phyloP scores from a whole-genome alignment of 2,113 vertebrate species.

The Enhydra lutris region DNA sequence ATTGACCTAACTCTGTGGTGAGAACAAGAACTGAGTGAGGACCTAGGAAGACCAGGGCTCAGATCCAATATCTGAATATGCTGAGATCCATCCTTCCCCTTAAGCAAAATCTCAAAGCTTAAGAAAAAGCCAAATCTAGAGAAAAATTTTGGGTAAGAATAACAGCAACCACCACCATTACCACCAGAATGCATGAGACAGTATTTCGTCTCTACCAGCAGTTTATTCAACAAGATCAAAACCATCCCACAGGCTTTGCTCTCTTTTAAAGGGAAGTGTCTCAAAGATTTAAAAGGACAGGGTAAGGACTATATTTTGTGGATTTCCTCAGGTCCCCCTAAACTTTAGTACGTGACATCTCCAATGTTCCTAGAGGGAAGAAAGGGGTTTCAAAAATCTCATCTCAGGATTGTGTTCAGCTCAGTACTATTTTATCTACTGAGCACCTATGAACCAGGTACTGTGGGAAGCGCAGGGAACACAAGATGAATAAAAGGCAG shows the following conservation, averaged over 20 bases:
- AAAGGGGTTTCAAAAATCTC: background rate
- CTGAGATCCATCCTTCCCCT: background rate
- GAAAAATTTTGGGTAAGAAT: background rate
- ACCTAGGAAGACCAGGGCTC: constrained; percentile 36
- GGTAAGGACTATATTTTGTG: background rate
- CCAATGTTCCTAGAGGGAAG: background rate
- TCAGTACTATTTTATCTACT: background rate
- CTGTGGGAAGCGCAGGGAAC: background rate
- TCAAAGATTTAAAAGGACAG: background rate
- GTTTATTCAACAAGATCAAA: background rate
- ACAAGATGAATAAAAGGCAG: background rate
- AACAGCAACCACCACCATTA: background rate
- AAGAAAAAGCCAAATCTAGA: constrained; percentile 8
- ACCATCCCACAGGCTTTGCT: background rate
- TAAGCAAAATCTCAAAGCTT: background rate
- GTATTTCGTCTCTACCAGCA: background rate
- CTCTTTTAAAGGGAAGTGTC: background rate
- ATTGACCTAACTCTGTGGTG: constrained; percentile 29
- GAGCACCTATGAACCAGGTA: background rate
- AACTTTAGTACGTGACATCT: background rate
- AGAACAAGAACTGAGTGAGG: constrained; percentile 57
- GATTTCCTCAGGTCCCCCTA: background rate
- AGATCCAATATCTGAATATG: background rate
- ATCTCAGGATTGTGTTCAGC: background rate
- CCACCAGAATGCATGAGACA: background rate